Evolutionary conservation across 2,113 vertebrate genomes (phyloP), one percentile per base, ranked within the genome.

Genomic region (Notothenia coriiceps): DNA sequence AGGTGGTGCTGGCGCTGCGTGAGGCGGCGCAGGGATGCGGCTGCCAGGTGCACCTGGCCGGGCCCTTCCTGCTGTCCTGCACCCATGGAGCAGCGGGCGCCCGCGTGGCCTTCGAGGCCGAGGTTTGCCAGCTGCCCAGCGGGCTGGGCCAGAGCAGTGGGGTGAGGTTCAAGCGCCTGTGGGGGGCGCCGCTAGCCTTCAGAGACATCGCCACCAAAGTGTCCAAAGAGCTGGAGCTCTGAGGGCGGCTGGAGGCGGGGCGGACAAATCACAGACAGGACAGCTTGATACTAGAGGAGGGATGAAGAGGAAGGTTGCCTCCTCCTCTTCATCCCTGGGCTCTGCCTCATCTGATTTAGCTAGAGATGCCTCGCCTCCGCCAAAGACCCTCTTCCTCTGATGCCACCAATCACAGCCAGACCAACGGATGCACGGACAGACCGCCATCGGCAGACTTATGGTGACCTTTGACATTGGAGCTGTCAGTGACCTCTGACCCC

Each of bases 21-120:
- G 95, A 96, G 93, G 96, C 96, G 70, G 96, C 96, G 0, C 95
- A 95, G 70, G 94, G 95, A 40, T 96, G 95, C 43, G 93, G 95
- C 84, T 97, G 97, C 91, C 95, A 94, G 83, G 95, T 96, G 78
- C 95, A 95, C 88, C 94, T 96, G 87, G 96, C 96, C 4, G 96
- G 96, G 79, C 96, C 97, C 51, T 97, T 97, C 90, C 95, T 98
- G 86, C 95, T 98, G 83, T 97, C 96, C 95, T 97, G 96, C 92
- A 96, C 95, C 74, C 96, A 96, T 47, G 96, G 96, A 86, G 94
- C 94, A 55, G 94, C 94, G 78, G 95, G 95, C 25, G 92, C 96
- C 86, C 94, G 95, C n/a, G 96, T 96, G 88, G 95, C 94, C 90
- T 96, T 96, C 43, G 96, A 97, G 91, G 96, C 96, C 56, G 96